Evolutionary conservation across 2,888 invertebrate species (phyloP), one percentile per base, ranked within the genome.

Genomic region (Limnephilus auricula): DNA sequence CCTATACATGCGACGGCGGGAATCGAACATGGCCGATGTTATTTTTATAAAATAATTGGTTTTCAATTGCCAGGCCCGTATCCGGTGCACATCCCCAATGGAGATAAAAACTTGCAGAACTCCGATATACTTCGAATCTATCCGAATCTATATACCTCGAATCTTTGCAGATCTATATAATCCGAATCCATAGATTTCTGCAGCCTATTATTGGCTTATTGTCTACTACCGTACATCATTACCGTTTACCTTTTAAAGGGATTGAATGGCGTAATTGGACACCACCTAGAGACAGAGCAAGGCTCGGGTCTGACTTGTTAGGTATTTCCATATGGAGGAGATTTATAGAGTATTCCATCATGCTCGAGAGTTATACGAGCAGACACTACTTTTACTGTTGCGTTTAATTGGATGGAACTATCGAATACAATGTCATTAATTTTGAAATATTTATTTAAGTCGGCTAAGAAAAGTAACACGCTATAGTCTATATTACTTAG

Each of bases 21-120:
- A 91, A 83, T 88, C 89, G 91, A 91, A 89, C 91, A 84, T 83
- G 91, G 89, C 95, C 94, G 95, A 95, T 95, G 87, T 88, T 95
- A 95, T 95, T 95, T 95, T 95, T 95, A 95, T 92, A 94, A 95
- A 95, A 95, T 96, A 96, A 95, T 96, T 95, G 95, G 95, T 95
- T 95, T 95, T 95, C 95, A 95, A 95, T 95, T 95, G 95, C 95
- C 94, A 34, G 79, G 89, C 65, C 90, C 50, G 50, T 80, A 85
- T 89, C 79, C 83, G 85, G 90, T 82, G 40, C 87, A 83, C 31
- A 40, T 79, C 87, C 80, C 12, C 32, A 79, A 37, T 94, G 94
- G 95, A 79, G 85, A 50, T 85, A 89, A 89, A 89, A 89, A 80
- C 79, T 31, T 37, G 45, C 82, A 18, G 80, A 31, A 30, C 30